Base-by-base conservation (phyloP, 2,888 invertebrate genomes). In the Harmothoe impar region DNA sequence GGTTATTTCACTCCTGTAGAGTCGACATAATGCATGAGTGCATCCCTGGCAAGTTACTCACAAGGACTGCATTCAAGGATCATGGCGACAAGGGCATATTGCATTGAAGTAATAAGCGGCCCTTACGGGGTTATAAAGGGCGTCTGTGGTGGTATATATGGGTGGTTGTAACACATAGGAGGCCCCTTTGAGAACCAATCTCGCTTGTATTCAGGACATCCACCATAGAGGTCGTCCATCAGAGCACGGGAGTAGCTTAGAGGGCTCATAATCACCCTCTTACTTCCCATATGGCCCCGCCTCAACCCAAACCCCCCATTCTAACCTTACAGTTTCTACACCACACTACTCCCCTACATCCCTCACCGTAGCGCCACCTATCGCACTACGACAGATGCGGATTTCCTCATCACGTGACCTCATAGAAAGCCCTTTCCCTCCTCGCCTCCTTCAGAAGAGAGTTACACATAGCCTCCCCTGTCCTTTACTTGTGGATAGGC, bases 381-480 rank as follows among this genome's bases (percentile, higher is more conserved):
- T 84, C 84, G 23, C 35, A 23, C 15, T 1, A 23, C 84, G 43
- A 35, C 84, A 84, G 84, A 0, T 10, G 84, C 84, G 25, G 29
- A 15, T 84, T 84, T 43, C 35, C 25, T 35, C 84, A 43, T 84
- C 43, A 35, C 84, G 23, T 84, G 84, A 84, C 84, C 84, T 7
- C 43, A 84, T 29, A 15, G 35, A 5, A 23, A 12, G 12, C 35
- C 84, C 43, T 15, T 84, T 84, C 20, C 84, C 33, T 51, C 84
- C 84, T 84, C 20, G 23, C 62, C 62, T 43, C 25, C 10, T 29
- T 84, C 51, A 84, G 33, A 43, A 35, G 23, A 78, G 78, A 35
- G 7, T 52, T 52, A 10, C 62, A 62, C 23, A n/a, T 62, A 5
- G 20, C 62, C n/a, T 62, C n/a, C 15, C 62, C 62, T 12, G 20